phyloP scores from a whole-genome alignment of 2,888 invertebrate species.

The Endomychus coccineus region DNA sequence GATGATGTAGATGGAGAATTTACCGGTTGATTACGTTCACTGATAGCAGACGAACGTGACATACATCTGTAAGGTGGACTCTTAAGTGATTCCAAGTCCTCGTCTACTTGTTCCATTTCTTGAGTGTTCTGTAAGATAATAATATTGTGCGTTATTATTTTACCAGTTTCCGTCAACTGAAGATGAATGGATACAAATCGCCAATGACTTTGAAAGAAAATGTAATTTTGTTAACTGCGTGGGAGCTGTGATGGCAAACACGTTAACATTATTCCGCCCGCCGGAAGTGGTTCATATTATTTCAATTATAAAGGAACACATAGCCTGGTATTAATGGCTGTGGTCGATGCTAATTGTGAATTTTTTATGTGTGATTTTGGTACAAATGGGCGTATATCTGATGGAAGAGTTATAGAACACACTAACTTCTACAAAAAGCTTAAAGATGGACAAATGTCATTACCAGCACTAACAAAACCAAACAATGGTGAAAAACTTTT shows the following conservation, averaged over 20 bases:
- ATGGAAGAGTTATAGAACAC: conserved; percentile 7
- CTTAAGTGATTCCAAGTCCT: too few relatives aligned
- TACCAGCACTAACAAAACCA: conserved; percentile 7
- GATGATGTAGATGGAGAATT: not conserved
- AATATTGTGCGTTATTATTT: not conserved
- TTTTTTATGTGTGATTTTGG: conserved; percentile 5
- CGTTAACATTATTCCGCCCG: conserved; percentile 1
- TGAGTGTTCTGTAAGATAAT: too few relatives aligned
- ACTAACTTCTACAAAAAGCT: conserved; percentile 4
- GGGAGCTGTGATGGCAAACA: not conserved
- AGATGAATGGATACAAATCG: conserved; percentile 4
- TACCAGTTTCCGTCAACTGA: conserved; percentile 3
- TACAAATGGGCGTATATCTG: conserved; percentile 8
- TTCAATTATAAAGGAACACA: conserved; percentile 5
- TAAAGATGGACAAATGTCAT: conserved; percentile 6
- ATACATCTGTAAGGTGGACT: too few relatives aligned
- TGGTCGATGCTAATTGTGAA: conserved; percentile 4
- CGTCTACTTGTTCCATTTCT: not conserved
- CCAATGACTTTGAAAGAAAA: conserved; percentile 3
- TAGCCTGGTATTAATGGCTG: conserved; percentile 2
- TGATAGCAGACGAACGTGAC: not conserved
- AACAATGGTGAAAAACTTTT: conserved; percentile 3
- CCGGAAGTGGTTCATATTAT: conserved; percentile 5
- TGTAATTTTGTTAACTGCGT: conserved; percentile 4
- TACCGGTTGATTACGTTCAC: not conserved